Base-by-base conservation (phyloP, 2,888 invertebrate genomes). In the Actias luna region DNA sequence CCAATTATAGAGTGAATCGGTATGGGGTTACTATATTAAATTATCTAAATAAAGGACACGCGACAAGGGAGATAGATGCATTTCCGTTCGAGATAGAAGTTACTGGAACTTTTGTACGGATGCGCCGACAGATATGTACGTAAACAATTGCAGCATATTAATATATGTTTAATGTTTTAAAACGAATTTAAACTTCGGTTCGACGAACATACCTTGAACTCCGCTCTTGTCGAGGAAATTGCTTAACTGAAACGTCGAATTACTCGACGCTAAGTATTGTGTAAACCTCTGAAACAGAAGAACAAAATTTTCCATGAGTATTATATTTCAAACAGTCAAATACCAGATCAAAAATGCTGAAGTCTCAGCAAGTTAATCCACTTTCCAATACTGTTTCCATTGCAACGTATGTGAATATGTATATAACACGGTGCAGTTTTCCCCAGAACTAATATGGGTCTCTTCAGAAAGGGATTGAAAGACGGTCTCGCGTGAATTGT, bases 251-350 rank as follows among this genome's bases (percentile, higher is more conserved):
- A 99, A 99, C 80, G 98, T 98, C 87, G 99, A 99, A 94, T 99
- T 99, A 94, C 99, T 99, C 78, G 99, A 99, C 67, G 99, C 99
- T 93, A 99, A 94, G 93, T 99, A 99, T 94, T 99, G 99, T 88
- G 99, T 99, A 93, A 99, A 99, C 88, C 99, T 96, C 99, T 99
- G 95, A 60, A 95, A 95, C 82, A 74, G 77, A 83, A 78, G 80
- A 73, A 74, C 80, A 75, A 64, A 59, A 35, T 22, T 3, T 0
- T 10, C 16, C 16, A 8, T 29, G 10, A 10, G 4, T 16, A 52
- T 27, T 8, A 4, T 18, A 46, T 46, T 46, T 46, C 18, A 7
- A 18, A 46, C 46, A n/a, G 22, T 46, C 8, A 46, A 46, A 3
- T 46, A 16, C 12, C 18, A 1, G 16, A 18, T 16, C 18, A 22